A percentile compares a stretch with the other conserved stretches of the same genome.
Conservation (phyloP, 35 echinoderm and acorn worm species). For the Diadema setosum region DNA sequence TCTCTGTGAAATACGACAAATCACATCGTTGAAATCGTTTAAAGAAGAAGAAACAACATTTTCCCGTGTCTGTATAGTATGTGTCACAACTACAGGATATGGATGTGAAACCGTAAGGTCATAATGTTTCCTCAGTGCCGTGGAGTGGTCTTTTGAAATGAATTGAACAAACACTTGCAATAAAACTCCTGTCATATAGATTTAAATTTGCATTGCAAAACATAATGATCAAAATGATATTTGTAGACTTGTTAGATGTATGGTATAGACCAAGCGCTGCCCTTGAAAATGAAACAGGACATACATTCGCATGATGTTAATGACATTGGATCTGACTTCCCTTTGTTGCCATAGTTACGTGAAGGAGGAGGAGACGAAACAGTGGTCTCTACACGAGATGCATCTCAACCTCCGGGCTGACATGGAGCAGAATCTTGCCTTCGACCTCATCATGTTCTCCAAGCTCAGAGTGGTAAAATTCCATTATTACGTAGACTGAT, state of each 20-base stretch:
- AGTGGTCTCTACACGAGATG: conserved; percentile 95
- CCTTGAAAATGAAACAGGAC: neutral
- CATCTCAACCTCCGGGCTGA: conserved; percentile 84
- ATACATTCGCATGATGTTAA: neutral
- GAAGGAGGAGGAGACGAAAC: conserved; percentile 69
- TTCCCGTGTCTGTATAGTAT: too few relatives aligned
- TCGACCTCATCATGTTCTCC: conserved; percentile 78
- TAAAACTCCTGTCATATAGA: neutral
- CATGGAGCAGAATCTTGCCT: conserved; percentile 81
- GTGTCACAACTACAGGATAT: too few relatives aligned
- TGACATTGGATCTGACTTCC: neutral
- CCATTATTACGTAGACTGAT: too few relatives aligned
- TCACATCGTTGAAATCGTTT: too few relatives aligned
- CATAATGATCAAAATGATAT: neutral
- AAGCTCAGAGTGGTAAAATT: conserved; percentile 87
- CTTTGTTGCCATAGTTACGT: conserved; percentile 52
- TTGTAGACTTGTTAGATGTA: neutral
- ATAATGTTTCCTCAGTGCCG: too few relatives aligned
- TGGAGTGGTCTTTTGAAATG: neutral
- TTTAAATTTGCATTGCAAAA: neutral
- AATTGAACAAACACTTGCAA: neutral
- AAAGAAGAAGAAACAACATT: too few relatives aligned
- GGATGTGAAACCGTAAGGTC: too few relatives aligned
- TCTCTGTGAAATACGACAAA: too few relatives aligned
- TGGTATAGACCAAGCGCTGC: neutral